Base-by-base conservation (phyloP, 1,140 invertebrate genomes). In the Cylas formicarius region DNA sequence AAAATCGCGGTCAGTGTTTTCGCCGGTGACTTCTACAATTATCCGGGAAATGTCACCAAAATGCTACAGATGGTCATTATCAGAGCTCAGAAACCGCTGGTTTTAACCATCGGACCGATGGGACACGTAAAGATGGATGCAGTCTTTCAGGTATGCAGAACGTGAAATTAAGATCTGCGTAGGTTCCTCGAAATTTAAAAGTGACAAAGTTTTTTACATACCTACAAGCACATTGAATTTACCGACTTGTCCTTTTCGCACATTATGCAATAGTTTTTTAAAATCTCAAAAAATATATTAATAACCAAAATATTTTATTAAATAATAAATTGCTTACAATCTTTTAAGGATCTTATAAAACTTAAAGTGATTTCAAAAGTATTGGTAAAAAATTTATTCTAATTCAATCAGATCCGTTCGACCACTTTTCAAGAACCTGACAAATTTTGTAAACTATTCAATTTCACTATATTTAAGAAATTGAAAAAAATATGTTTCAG, bases 21-120 rank as follows among this genome's bases (percentile, higher is more conserved):
- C 38, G 29, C 33, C 11, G 37, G 50, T 19, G 26, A 52, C 14
- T 52, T 44, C 44, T 26, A 48, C 16, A 24, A 23, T 14, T 47
- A 48, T 24, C 9, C 32, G 3, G 2, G 18, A 2, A 7, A 23
- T 9, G 18, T 39, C 13, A 10, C 21, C 8, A 52, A 40, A 20
- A n/a, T 44, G 17, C 13, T 52, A 26, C 39, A 38, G 27, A 34
- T 52, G 33, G 35, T 52, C 16, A 45, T 44, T 20, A 33, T 52
- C 5, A 31, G 50, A 20, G 44, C 50, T 10, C 50, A 52, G 31
- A 52, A 52, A 29, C 50, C 50, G 4, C 31, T 52, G 20, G 37
- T 22, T 7, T 21, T 52, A 35, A 43, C 50, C 2, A 48, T 52
- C 20, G 50, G 50, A 22, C 50, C 44, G 2, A 42, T 48, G 5